These are phyloP conservation scores for Lonchura striata DNA, from an alignment of 2,113 vertebrate species.

Conservation along the genomic window DNA sequence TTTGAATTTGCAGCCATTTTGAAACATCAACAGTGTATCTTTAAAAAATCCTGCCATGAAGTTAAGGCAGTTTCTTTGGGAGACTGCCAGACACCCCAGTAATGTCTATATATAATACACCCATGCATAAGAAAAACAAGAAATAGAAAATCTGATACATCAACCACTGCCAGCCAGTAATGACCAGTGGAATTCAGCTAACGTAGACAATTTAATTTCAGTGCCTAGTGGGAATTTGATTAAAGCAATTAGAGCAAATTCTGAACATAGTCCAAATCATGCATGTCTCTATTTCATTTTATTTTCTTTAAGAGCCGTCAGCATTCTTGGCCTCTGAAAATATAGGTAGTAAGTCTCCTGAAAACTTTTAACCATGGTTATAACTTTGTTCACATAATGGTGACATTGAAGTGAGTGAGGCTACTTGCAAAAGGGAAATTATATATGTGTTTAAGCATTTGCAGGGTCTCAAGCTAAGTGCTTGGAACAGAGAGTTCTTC, in stretches of 20 bases:
- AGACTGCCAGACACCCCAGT: slow-evolving; percentile 2
- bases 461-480: neutral
- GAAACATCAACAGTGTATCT: neutral
- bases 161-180: slow-evolving; percentile 40
- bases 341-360: neutral
- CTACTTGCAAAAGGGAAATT: slow-evolving; percentile 38
- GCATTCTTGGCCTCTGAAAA: slow-evolving; percentile 50
- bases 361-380: neutral
- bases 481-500: neutral
- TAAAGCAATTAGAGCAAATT: slow-evolving; percentile 61
- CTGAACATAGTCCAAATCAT: slow-evolving; percentile 41
- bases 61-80: neutral
- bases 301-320: slow-evolving; percentile 5
- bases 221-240: slow-evolving; percentile 58
- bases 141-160: slow-evolving; percentile 39
- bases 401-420: slow-evolving; percentile 5
- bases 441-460: neutral
- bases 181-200: slow-evolving; percentile 54
- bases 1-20: neutral
- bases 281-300: slow-evolving; percentile 6
- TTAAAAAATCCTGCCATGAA: neutral
- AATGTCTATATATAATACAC: neutral
- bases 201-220: slow-evolving; percentile 57
- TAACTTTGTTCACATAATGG: slow-evolving; percentile 13
- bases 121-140: slow-evolving; percentile 32